Evolutionary conservation across 1,140 invertebrate genomes (phyloP), one percentile per base, ranked within the genome.

Genomic region (Drosophila bocki): DNA sequence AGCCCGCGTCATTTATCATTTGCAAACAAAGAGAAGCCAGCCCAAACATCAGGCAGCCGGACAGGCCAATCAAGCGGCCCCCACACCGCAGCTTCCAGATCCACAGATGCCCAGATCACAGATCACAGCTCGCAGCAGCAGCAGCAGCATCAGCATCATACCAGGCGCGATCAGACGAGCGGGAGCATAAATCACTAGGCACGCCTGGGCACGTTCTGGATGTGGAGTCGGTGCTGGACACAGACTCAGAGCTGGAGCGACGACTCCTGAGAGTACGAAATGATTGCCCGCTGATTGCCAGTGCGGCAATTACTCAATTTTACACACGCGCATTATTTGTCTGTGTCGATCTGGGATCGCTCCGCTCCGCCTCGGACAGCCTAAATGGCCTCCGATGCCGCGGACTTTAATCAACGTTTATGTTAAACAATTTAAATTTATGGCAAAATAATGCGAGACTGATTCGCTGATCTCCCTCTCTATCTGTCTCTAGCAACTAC

Each of bases 371-470:
- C 64, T 68, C 64, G 68, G 82, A 87, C 82, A 84, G 80, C 69
- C 81, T 90, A 81, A 85, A 90, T 76, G 75, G 68, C 47, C 72
- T 53, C 68, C 37, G 56, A 48, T 64, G 79, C 70, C 61, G 78
- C 81, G 82, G 78, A 90, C 85, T 90, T 90, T 90, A 90, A 91
- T 87, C 83, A 88, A 91, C 83, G 81, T 91, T 91, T 91, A 91
- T 91, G 87, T 84, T 87, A 91, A 91, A 91, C 87, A 91, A 91
- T 91, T 91, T 91, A 91, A 91, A 91, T 91, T 91, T 91, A 91
- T 91, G 87, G 87, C 87, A 91, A 91, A 87, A 87, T 91, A 91
- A 91, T 91, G 88, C 87, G 78, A 69, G 75, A 87, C 76, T 90
- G 78, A 86, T 56, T 56, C 53, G 35, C 71, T 87, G 75, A 80